These are phyloP conservation scores for Tetrax tetrax DNA, from an alignment of 2,113 vertebrate genomes.

Conservation along the genomic window DNA sequence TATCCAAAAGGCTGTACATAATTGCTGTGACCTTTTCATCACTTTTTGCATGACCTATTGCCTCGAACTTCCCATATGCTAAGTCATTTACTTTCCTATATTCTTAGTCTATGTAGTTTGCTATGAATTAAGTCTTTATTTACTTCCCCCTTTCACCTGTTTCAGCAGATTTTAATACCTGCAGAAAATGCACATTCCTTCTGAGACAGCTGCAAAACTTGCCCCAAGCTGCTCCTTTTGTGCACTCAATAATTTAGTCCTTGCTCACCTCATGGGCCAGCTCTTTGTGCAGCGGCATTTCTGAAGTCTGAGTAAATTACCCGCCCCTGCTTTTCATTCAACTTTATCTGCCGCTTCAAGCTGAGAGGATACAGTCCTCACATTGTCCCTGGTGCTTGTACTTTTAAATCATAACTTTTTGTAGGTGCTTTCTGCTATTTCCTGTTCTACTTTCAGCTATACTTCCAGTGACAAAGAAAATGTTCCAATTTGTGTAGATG, in stretches of 20 bases:
- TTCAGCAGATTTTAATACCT: conserved; percentile 52
- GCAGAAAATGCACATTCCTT: conserved; percentile 25
- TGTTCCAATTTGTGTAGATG: not conserved
- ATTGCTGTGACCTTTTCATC: conserved; percentile 49
- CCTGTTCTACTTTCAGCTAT: not conserved
- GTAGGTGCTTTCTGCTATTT: not conserved
- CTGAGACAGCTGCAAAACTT: conserved; percentile 39
- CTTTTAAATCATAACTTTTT: not conserved
- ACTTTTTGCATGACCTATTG: conserved; percentile 35
- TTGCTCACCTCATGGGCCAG: conserved; percentile 14
- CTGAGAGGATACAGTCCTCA: not conserved
- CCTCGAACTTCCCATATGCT: not conserved
- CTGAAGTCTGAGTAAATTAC: conserved; percentile 8
- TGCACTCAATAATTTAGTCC: conserved; percentile 32
- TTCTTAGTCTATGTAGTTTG: not conserved
- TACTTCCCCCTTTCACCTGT: conserved; percentile 50
- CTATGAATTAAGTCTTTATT: conserved; percentile 33
- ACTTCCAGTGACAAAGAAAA: not conserved
- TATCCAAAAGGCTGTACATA: conserved; percentile 32
- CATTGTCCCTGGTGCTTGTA: not conserved
- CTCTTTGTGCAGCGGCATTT: conserved; percentile 13
- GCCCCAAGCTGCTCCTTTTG: conserved; percentile 30
- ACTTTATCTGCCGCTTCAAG: not conserved
- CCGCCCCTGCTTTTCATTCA: conserved; percentile 17
- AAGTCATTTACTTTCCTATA: conserved; percentile 28